phyloP scores from a whole-genome alignment of 2,797 vertebrate species.

The Sebastiscus tertius region DNA sequence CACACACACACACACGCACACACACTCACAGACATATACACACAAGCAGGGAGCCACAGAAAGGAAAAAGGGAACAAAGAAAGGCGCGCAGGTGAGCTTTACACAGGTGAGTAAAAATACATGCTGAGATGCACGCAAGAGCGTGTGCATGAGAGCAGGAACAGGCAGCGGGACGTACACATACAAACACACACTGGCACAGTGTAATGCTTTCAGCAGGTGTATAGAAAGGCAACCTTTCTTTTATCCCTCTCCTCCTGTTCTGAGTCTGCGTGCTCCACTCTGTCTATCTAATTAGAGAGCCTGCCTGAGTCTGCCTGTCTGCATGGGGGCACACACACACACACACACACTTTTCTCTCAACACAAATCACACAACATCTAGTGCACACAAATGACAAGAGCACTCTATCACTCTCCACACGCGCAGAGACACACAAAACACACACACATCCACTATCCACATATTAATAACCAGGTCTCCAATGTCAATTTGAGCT shows the following conservation, averaged over 20 bases:
- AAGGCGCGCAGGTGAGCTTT: slow-evolving; percentile 42
- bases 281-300: slow-evolving; percentile 77
- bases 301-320: slow-evolving; percentile 50
- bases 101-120: slow-evolving; percentile 59
- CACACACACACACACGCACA: background rate
- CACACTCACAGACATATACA: background rate
- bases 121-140: slow-evolving; percentile 34
- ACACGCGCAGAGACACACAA: background rate
- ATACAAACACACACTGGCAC: background rate
- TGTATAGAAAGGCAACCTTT: slow-evolving; percentile 64
- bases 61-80: slow-evolving; percentile 58
- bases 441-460: slow-evolving; percentile 30
- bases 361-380: slow-evolving; percentile 58
- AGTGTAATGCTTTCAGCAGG: slow-evolving; percentile 56
- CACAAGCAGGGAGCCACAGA: slow-evolving; percentile 18
- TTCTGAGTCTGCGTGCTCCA: slow-evolving; percentile 44
- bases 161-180: slow-evolving; percentile 2
- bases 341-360: slow-evolving; percentile 15
- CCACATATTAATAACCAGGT: slow-evolving; percentile 75
- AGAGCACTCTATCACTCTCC: slow-evolving; percentile 54
- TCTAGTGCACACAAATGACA: slow-evolving; percentile 45
- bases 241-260: slow-evolving; percentile 62
- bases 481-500: slow-evolving; percentile 79
- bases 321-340: slow-evolving; percentile 42
- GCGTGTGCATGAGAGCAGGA: slow-evolving; percentile 19